Evolutionary conservation across 2,797 vertebrate genomes (phyloP).

Genomic region (Rhyacichthys aspro): DNA sequence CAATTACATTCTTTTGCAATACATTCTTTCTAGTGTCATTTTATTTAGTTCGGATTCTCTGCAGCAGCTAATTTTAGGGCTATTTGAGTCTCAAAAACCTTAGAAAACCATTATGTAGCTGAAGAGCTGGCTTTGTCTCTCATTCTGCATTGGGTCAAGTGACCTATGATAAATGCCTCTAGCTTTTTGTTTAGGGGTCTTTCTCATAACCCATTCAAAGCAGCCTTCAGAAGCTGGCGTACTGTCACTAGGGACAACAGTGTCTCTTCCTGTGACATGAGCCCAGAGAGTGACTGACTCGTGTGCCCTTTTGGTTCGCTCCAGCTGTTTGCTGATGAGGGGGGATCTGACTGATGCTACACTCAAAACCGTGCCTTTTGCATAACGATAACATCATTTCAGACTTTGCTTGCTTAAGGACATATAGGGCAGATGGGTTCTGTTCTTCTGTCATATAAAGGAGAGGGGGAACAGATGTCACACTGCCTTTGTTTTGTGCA

Average conservation of each 20-base stretch:
- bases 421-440: slow-evolving; percentile 25
- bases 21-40: too few species aligned
- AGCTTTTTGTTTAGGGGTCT: slow-evolving; percentile 29
- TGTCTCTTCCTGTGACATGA: slow-evolving; percentile 52
- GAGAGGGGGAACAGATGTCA: not conserved
- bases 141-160: not conserved
- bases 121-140: slow-evolving; percentile 6
- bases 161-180: slow-evolving; percentile 33
- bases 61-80: too few species aligned
- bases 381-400: slow-evolving; percentile 24
- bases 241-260: slow-evolving; percentile 52
- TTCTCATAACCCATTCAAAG: slow-evolving; percentile 46
- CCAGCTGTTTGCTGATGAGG: slow-evolving; percentile 70
- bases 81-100: too few species aligned
- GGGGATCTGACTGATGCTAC: slow-evolving; percentile 48
- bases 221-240: slow-evolving; percentile 38
- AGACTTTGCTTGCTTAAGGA: slow-evolving; percentile 50
- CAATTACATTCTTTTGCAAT: too few species aligned
- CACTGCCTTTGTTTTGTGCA: slow-evolving; percentile 3
- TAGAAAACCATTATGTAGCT: too few species aligned
- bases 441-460: slow-evolving; percentile 13
- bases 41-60: too few species aligned
- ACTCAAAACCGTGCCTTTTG: slow-evolving; percentile 46
- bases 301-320: slow-evolving; percentile 60
- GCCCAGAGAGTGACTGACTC: slow-evolving; percentile 61